Percentiles rank a stretch among this genome's conserved stretches.
These are phyloP conservation scores for Brenthis hecate DNA, from an alignment of 2,888 invertebrate genomes.

Conservation along the genomic window DNA sequence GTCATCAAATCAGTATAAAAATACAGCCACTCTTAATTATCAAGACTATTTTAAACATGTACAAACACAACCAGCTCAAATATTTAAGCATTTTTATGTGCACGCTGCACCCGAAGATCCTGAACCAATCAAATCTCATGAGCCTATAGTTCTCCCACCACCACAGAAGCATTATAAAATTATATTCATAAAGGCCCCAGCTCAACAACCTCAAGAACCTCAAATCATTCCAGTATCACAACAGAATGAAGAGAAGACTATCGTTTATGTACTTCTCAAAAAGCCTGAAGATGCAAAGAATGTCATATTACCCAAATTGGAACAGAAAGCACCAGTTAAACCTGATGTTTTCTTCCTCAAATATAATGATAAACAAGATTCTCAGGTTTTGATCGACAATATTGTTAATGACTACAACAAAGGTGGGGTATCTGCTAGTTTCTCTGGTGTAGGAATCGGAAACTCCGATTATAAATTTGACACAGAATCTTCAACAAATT, in stretches of 20 bases:
- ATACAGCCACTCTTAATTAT: conserved; percentile 48
- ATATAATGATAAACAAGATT: conserved; percentile 85
- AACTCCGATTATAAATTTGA: conserved; percentile 25
- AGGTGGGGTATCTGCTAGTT: conserved; percentile 45
- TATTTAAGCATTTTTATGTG: conserved; percentile 81
- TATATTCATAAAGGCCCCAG: conserved; percentile 90
- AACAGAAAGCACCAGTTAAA: conserved; percentile 87
- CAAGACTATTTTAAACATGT: conserved; percentile 86
- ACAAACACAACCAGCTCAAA: conserved; percentile 88
- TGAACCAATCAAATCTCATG: conserved; percentile 80
- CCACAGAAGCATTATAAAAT: conserved; percentile 91
- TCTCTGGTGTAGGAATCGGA: conserved; percentile 36
- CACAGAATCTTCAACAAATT: conserved; percentile 20
- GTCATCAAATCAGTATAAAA: conserved; percentile 46
- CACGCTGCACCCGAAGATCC: conserved; percentile 76
- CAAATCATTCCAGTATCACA: conserved; percentile 85
- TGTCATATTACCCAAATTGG: conserved; percentile 84
- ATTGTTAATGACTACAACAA: conserved; percentile 70
- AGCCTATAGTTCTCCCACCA: conserved; percentile 82
- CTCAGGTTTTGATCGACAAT: conserved; percentile 71
- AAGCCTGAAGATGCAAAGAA: conserved; percentile 87
- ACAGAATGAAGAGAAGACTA: conserved; percentile 88
- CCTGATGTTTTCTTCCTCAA: conserved; percentile 91
- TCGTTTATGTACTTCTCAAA: conserved; percentile 89
- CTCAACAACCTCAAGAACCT: conserved; percentile 84